phyloP scores from a whole-genome alignment of 2,888 invertebrate genomes.

The Trichogramma evanescens region DNA sequence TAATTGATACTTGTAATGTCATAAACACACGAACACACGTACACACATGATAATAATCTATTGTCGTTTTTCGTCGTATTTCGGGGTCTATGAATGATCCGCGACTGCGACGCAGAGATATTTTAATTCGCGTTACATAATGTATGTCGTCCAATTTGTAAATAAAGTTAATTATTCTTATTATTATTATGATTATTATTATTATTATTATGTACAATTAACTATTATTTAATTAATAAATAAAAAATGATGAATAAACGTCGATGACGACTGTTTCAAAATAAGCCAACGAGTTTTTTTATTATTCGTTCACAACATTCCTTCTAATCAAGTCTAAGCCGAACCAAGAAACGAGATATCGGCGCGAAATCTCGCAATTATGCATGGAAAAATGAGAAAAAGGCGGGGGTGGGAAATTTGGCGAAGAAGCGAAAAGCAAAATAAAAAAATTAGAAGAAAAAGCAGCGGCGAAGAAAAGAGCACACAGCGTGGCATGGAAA shows the following conservation, averaged over 20 bases:
- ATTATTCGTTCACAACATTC: neutral
- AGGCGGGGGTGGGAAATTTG: neutral
- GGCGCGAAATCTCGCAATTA: neutral
- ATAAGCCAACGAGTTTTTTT: constrained; percentile 15
- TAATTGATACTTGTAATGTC: too few species aligned
- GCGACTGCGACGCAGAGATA: constrained; percentile 22
- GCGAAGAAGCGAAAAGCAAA: neutral
- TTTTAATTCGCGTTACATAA: constrained; percentile 34
- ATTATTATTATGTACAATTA: constrained; percentile 31
- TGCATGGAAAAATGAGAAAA: neutral
- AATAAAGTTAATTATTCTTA: constrained; percentile 42
- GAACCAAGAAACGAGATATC: neutral
- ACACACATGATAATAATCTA: too few species aligned
- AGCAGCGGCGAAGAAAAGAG: neutral
- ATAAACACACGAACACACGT: too few species aligned
- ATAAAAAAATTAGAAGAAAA: neutral
- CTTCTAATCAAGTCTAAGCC: neutral
- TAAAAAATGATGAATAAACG: constrained; percentile 25
- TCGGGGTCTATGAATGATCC: neutral
- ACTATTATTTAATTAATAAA: constrained; percentile 12
- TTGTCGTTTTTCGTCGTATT: too few species aligned
- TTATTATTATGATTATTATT: constrained; percentile 32
- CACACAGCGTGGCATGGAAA: constrained; percentile 9
- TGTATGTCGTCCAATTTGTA: constrained; percentile 38
- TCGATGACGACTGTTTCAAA: constrained; percentile 35